Base-by-base conservation (phyloP, 92 coral and sea anemone species). In the Palythoa grandiflora region DNA sequence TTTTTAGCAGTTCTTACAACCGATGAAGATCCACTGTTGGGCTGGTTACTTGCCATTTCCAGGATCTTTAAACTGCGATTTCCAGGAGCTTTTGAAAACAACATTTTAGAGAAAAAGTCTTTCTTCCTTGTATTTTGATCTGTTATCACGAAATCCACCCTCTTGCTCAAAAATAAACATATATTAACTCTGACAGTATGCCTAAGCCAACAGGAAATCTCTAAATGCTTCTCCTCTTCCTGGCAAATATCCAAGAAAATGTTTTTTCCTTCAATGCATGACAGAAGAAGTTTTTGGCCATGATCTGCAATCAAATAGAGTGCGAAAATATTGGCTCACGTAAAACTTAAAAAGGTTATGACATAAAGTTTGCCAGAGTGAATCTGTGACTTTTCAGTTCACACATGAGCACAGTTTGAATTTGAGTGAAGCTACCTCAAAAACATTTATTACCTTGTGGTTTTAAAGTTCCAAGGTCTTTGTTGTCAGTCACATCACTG, bases 21-120 rank as follows among this genome's bases (percentile, higher is more conserved):
- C 19, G 89, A 85, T 47, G 89, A 85, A n/a, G 84, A 71, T 72
- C 80, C 84, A 53, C 68, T 14, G 44, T 70, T 39, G 50, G 66
- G 55, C 21, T 83, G 66, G 13, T 48, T 83, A 53, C 17, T 17
- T 20, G 91, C 91, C 81, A 81, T 68, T 52, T 28, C 59, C 28
- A 88, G 68, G 68, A 88, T 81, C 53, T 36, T 28, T 35, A 36
- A 15, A 71, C 88, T 88, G n/a, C 91, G 88, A 15, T 88, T 88
- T 48, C 52, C 71, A 40, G 21, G 51, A 1, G 38, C 51, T 15
- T 16, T 38, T 44, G 38, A 44, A 12, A 19, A 80, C 2, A 28
- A 86, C 21, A 16, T 75, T 28, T 17, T 28, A 9, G 72, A 38
- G 38, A n/a, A 20, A 39, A 59, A 47, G 38, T 83, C 68, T 17